A percentile compares a stretch with the other conserved stretches of the same genome.
Conservation (phyloP, 2,113 vertebrate genomes). For the Otus sunia region DNA sequence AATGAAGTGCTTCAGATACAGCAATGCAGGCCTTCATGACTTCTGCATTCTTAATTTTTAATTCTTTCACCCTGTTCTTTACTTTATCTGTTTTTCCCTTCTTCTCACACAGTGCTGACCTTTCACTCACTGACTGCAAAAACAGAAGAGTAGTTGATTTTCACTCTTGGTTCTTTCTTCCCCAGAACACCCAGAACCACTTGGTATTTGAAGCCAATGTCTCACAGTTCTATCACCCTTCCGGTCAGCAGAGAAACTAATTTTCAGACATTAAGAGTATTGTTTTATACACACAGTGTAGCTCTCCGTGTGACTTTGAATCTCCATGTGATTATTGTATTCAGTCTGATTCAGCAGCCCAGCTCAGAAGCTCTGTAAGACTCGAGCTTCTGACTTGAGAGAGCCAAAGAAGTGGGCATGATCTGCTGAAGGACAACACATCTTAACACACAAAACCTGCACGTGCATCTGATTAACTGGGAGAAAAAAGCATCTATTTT, state of each 20-base stretch:
- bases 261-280: constrained; percentile 19
- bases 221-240: constrained; percentile 21
- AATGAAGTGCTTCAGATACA: neutral
- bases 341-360: neutral
- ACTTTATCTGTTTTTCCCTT: neutral
- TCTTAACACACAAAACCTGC: neutral
- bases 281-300: neutral
- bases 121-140: neutral
- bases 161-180: neutral
- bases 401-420: neutral
- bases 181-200: neutral
- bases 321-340: neutral
- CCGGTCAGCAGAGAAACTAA: neutral
- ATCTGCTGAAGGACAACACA: neutral
- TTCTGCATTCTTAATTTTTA: neutral
- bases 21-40: neutral
- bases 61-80: neutral
- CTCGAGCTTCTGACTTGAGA: neutral
- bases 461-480: neutral
- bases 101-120: neutral
- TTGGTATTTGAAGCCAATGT: neutral
- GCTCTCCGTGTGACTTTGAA: neutral
- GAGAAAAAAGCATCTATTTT: neutral
- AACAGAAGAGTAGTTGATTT: neutral
- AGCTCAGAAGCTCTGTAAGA: neutral